These are phyloP conservation scores for Pentalonia nigronervosa DNA, from an alignment of 1,140 invertebrate species.

Conservation along the genomic window DNA sequence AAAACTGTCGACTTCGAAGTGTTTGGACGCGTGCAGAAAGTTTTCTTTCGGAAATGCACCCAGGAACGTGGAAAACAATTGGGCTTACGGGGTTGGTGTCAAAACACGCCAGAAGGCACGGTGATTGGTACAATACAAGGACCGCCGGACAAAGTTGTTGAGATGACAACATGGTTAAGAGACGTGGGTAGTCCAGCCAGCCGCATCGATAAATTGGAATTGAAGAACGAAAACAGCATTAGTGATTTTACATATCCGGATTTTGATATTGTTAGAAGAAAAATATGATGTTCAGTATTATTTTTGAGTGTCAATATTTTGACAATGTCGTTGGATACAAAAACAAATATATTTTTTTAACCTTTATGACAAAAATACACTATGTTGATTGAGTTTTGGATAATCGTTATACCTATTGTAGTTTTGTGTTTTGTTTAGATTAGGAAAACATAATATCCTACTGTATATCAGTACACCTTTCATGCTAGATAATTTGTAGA, in stretches of 20 bases:
- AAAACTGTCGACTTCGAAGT: slow-evolving; percentile 66
- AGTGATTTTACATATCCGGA: slow-evolving; percentile 37
- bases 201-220: slow-evolving; percentile 70
- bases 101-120: slow-evolving; percentile 71
- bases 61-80: slow-evolving; percentile 68
- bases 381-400: not conserved
- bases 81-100: slow-evolving; percentile 72
- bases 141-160: slow-evolving; percentile 65
- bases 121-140: slow-evolving; percentile 73
- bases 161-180: slow-evolving; percentile 72
- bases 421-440: not conserved
- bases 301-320: not conserved
- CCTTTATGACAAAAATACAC: not conserved
- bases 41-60: slow-evolving; percentile 70
- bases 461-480: not conserved
- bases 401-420: not conserved
- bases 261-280: slow-evolving; percentile 55
- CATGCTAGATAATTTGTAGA: not conserved
- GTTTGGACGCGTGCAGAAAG: slow-evolving; percentile 70
- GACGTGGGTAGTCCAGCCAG: slow-evolving; percentile 71
- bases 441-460: not conserved
- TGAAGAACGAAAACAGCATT: slow-evolving; percentile 62
- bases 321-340: not conserved
- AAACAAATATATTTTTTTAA: slow-evolving; percentile 15
- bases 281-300: slow-evolving; percentile 7